These are phyloP conservation scores for Drosophila nigrodunni DNA, from an alignment of 1,140 invertebrate species.

Conservation along the genomic window DNA sequence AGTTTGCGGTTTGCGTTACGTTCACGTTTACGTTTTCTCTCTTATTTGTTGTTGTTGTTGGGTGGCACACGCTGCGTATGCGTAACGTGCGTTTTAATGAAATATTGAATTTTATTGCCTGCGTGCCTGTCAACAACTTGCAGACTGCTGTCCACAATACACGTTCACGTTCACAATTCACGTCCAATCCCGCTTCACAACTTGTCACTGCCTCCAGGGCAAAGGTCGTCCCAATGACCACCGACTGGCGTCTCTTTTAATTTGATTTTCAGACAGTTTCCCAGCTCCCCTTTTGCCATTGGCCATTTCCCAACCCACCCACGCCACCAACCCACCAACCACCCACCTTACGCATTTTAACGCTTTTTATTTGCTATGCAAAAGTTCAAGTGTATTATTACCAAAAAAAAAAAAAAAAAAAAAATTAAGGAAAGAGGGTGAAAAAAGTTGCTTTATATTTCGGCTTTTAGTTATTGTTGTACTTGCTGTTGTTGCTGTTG, in stretches of 20 bases:
- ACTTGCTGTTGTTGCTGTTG: conserved; percentile 35
- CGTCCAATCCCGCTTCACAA: conserved; percentile 59
- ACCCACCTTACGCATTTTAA: conserved; percentile 61
- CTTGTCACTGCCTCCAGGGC: conserved; percentile 76
- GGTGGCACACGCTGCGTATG: conserved; percentile 71
- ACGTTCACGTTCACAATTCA: conserved; percentile 36
- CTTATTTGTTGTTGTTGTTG: conserved; percentile 10
- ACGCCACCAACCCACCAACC: not conserved
- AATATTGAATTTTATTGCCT: conserved; percentile 84
- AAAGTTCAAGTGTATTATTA: conserved; percentile 80
- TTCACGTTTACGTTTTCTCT: conserved; percentile 36
- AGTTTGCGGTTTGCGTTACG: conserved; percentile 67
- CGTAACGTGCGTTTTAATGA: conserved; percentile 84
- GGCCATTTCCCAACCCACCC: not conserved
- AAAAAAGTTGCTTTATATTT: conserved; percentile 34
- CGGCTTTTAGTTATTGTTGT: conserved; percentile 34
- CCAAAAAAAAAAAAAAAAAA: conserved; percentile 29
- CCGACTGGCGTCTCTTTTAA: conserved; percentile 43
- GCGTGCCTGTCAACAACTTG: conserved; percentile 78
- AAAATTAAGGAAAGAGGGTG: not conserved
- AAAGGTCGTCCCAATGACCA: conserved; percentile 19
- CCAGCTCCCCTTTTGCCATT: not conserved
- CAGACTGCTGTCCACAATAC: conserved; percentile 37
- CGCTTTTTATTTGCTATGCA: conserved; percentile 81
- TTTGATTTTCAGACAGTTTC: conserved; percentile 56